Evolutionary conservation across 2,888 invertebrate species (phyloP), one percentile per base, ranked within the genome.

Genomic region (Agrenia bidenticulata): DNA sequence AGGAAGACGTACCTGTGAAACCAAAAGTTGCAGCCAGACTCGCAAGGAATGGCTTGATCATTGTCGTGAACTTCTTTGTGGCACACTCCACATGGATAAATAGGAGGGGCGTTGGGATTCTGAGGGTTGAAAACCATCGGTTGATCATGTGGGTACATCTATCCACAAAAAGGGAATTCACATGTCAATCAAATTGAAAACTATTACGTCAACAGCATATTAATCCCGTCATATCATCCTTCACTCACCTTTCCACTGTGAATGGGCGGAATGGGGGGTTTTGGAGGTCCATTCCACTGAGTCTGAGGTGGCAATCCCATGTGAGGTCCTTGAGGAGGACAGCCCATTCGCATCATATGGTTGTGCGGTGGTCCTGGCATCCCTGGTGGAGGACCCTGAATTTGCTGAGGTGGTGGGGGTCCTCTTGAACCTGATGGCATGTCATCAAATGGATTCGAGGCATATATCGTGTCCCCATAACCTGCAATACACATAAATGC

Each of bases 21-120:
- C 92, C 96, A 98, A 83, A 97, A 97, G 84, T 96, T 96, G 83
- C 97, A 98, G 63, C 96, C 96, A 78, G 94, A 94, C 83, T 97
- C 97, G 82, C 97, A 98, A 76, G 96, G 85, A 76, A 94, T 94
- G 66, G 95, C 96, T 84, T 97, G 95, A 82, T 98, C 97, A 83
- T 96, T 96, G 82, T 98, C 97, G 82, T 96, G 95, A 64, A 95
- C 93, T 84, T 98, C 97, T 63, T 70, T 72, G 57, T 74, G 72
- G 83, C 97, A 98, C 65, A 92, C 89, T 70, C 97, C 97, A 82
- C 97, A 98, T 0, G 96, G 95, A 81, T 96, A 96, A 75, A 97
- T 96, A 1, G 97, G 96, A 56, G 97, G 97, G 60, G 97, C 97
- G 81, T 96, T 97, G 0, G 96, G 97, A 82, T 97, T 98, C 81